Base-by-base conservation (phyloP, 2,113 vertebrate species). In the Corvus cornix region DNA sequence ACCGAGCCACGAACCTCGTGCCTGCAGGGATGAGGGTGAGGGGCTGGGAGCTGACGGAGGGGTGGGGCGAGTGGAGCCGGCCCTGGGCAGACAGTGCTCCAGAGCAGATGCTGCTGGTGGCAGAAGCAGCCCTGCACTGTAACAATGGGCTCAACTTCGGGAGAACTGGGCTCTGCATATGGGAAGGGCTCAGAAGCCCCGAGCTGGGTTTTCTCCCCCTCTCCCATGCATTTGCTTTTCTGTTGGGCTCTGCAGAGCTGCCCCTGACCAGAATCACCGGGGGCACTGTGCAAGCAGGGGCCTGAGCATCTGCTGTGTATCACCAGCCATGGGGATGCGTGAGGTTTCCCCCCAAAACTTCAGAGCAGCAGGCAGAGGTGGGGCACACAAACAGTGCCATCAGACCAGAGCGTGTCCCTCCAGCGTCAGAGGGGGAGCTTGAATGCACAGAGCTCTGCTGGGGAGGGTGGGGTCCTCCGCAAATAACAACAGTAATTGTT, bases 1-100 rank as follows among this genome's bases (percentile, higher is more conserved):
- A 24, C 20, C 2, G 0, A 56, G 41, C 16, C 51, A 27, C 0
- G 0, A 66, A 37, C 53, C 44, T 18, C 0, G 0, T 5, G 13
- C 51, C 81, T 0, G 0, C 26, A 24, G n/a, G 39, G 43, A 13
- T 0, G 7, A 58, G 59, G 43, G 15, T 0, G 7, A 58, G 59
- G 41, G 49, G 30, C 56, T 28, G 62, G 55, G 5, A 16, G 7
- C 28, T 6, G 46, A 4, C 33, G 39, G 20, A 1, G 2, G 30
- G 91, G 72, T 3, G 3, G 59, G 52, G 59, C 9, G 4, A 22
- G 30, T 0, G 44, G 60, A 58, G 27, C 51, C 4, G 1, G 46
- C 16, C 27, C 63, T 0, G 0, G 26, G 46, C 1, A 6, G 13
- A 26, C 0, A 1, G 20, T 0, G 28, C 70, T 66, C 30, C 12